Evolutionary conservation across 2,797 vertebrate species (phyloP).

Genomic region (Gymnothorax reevesii): DNA sequence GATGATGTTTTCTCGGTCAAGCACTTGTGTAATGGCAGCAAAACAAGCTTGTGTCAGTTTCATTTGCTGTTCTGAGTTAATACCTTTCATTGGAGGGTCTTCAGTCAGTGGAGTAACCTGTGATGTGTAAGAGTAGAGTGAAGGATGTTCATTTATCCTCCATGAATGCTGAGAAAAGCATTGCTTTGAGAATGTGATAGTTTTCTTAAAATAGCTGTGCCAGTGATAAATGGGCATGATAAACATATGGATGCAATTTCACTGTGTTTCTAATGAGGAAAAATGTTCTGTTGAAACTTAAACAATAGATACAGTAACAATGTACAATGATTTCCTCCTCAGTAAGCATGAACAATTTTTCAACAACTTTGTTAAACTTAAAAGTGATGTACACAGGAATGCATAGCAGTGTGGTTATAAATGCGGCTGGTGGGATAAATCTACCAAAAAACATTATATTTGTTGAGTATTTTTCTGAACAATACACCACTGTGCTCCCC

Average conservation of each 20-base stretch:
- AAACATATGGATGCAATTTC: conserved; percentile 4
- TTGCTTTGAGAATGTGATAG: neutral
- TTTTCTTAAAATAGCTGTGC: neutral
- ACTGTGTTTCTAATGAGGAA: conserved; percentile 12
- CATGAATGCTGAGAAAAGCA: neutral
- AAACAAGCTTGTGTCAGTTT: neutral
- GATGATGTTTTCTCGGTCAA: neutral
- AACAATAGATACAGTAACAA: conserved; percentile 19
- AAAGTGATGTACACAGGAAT: neutral
- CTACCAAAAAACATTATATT: neutral
- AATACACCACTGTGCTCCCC: neutral
- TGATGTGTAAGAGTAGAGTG: neutral
- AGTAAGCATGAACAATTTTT: neutral
- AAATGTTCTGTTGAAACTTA: conserved; percentile 22
- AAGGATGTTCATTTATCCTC: neutral
- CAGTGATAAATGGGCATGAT: neutral
- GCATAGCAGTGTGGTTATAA: neutral
- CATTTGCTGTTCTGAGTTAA: neutral
- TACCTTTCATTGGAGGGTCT: neutral
- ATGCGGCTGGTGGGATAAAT: neutral
- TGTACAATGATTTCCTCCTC: neutral
- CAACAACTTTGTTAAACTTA: neutral
- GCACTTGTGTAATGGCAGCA: neutral
- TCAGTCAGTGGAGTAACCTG: neutral
- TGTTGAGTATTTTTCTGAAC: neutral